These are phyloP conservation scores for Cyclophora punctaria DNA, from an alignment of 2,888 invertebrate species.

Conservation along the genomic window DNA sequence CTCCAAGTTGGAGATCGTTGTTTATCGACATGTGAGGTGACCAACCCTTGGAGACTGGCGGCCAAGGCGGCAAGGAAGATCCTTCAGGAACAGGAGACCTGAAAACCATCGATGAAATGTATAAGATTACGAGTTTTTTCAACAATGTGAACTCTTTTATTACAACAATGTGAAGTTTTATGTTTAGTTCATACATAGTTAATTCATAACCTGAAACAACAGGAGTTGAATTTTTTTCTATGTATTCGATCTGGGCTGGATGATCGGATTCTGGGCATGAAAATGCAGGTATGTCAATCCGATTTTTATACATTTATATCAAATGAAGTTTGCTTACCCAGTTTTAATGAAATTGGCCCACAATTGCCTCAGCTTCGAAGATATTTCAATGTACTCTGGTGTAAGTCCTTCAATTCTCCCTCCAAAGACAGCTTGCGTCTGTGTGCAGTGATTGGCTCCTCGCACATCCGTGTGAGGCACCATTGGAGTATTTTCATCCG, in stretches of 20 bases:
- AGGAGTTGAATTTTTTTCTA: too few relatives aligned
- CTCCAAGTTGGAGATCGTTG: slow-evolving; percentile 21
- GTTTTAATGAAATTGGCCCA: slow-evolving; percentile 38
- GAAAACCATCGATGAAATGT: slow-evolving; percentile 3
- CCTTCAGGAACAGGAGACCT: slow-evolving; percentile 31
- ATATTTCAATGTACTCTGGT: slow-evolving; percentile 20
- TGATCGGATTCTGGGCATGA: too few relatives aligned
- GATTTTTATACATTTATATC: not conserved
- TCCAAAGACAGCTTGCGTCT: slow-evolving; percentile 26
- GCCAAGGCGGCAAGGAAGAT: slow-evolving; percentile 31
- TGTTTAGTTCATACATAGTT: too few relatives aligned
- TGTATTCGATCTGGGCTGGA: too few relatives aligned
- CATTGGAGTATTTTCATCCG: slow-evolving; percentile 21
- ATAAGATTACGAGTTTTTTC: too few relatives aligned
- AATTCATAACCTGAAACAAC: too few relatives aligned
- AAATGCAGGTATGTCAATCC: too few relatives aligned
- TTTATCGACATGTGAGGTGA: slow-evolving; percentile 36
- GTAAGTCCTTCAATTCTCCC: slow-evolving; percentile 13
- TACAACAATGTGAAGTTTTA: too few relatives aligned
- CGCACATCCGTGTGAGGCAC: slow-evolving; percentile 26
- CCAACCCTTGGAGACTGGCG: slow-evolving; percentile 19
- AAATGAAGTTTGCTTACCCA: slow-evolving; percentile 24
- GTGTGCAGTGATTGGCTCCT: slow-evolving; percentile 33
- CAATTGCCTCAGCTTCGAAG: slow-evolving; percentile 22
- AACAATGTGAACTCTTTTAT: too few relatives aligned